A percentile compares a stretch with the other conserved stretches of the same genome.
These are phyloP conservation scores for Mobula hypostoma DNA, from an alignment of 2,113 vertebrate genomes.

Conservation along the genomic window DNA sequence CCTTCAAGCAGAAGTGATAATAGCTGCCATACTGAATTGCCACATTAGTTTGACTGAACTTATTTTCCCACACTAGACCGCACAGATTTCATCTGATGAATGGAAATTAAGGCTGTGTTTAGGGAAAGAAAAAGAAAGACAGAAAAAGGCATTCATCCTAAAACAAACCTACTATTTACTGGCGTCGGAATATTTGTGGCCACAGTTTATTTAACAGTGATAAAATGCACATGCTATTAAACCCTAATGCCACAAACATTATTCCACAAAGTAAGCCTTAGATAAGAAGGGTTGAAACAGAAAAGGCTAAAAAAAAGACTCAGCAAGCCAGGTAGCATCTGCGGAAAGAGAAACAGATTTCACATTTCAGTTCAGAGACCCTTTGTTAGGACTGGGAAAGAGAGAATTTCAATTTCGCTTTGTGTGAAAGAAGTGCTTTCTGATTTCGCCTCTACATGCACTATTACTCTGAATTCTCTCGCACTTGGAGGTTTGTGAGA, in stretches of 20 bases:
- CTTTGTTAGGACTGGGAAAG: too few relatives aligned
- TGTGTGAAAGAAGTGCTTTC: background rate
- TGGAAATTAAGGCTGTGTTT: conserved; percentile 48
- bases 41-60: conserved; percentile 50
- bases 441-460: background rate
- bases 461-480: background rate
- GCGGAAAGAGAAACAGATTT: too few relatives aligned
- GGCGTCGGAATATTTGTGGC: conserved; percentile 61
- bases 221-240: conserved; percentile 46
- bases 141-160: conserved; percentile 48
- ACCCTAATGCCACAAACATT: conserved; percentile 24
- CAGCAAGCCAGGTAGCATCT: too few relatives aligned
- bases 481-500: background rate
- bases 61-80: conserved; percentile 44
- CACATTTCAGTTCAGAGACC: too few relatives aligned
- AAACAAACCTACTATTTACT: conserved; percentile 65
- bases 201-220: conserved; percentile 62
- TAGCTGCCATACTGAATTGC: conserved; percentile 58
- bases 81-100: conserved; percentile 41
- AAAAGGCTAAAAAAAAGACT: too few relatives aligned
- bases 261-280: conserved; percentile 28
- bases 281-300: background rate
- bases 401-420: background rate
- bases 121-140: conserved; percentile 43
- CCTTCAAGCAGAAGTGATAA: conserved; percentile 80